These are phyloP conservation scores for Nestor notabilis DNA, from an alignment of 2,113 vertebrate genomes.

Conservation along the genomic window DNA sequence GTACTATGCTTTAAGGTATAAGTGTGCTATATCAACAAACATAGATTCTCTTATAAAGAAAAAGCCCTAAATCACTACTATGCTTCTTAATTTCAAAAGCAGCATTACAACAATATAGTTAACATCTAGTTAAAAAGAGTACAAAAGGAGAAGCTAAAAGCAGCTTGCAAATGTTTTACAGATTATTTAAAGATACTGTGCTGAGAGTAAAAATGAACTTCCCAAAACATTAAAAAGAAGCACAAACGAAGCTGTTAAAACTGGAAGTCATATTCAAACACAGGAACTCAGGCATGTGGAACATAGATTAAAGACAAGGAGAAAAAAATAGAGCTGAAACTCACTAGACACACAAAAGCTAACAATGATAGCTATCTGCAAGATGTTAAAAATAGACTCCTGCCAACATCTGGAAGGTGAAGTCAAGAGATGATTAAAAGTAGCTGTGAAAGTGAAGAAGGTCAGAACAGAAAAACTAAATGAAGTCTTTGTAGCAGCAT, in stretches of 20 bases:
- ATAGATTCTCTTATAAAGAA: not conserved
- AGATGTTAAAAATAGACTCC: not conserved
- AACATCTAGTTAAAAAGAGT: not conserved
- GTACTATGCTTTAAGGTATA: not conserved
- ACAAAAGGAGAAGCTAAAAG: not conserved
- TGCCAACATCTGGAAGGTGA: constrained; percentile 1
- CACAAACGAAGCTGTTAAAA: not conserved
- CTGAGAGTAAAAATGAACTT: not conserved
- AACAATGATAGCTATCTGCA: not conserved
- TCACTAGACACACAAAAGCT: not conserved
- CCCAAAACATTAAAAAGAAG: not conserved
- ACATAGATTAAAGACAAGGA: not conserved
- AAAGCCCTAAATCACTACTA: not conserved
- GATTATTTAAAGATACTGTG: not conserved
- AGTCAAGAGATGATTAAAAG: not conserved
- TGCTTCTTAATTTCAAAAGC: not conserved
- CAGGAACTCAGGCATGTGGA: not conserved
- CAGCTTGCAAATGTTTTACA: not conserved
- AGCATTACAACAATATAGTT: not conserved
- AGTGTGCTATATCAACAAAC: not conserved
- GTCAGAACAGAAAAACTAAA: not conserved
- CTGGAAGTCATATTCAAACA: not conserved
- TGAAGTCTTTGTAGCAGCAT: not conserved
- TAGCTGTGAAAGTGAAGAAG: not conserved
- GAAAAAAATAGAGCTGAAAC: not conserved